phyloP scores from a whole-genome alignment of 2,888 invertebrate species.

The Cantharis rufa region DNA sequence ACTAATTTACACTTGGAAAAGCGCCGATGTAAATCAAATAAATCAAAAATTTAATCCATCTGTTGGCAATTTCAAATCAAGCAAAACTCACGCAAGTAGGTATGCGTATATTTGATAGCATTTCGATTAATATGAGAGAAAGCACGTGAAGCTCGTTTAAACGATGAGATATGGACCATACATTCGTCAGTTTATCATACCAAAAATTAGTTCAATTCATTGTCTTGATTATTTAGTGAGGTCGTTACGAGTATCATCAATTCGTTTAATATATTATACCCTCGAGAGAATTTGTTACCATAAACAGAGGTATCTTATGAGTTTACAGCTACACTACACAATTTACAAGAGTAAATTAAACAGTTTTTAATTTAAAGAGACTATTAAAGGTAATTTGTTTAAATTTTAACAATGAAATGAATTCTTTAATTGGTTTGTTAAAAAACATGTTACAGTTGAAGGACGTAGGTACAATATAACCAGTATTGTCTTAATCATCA shows the following conservation, averaged over 20 bases:
- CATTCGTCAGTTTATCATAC: conserved; percentile 45
- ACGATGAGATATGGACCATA: conserved; percentile 46
- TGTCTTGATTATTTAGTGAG: conserved; percentile 43
- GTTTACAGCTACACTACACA: background rate
- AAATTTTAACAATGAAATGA: background rate
- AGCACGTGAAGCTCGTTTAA: conserved; percentile 50
- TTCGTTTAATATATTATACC: conserved; percentile 2
- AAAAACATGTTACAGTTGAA: background rate
- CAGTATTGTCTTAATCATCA: background rate
- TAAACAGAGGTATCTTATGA: background rate
- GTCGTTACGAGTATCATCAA: conserved; percentile 8
- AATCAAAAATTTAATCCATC: conserved; percentile 3
- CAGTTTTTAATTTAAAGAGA: background rate
- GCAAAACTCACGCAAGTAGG: conserved; percentile 36
- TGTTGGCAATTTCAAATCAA: conserved; percentile 20
- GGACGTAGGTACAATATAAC: background rate
- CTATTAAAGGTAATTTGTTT: background rate
- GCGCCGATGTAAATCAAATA: background rate
- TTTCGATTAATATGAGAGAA: conserved; percentile 53
- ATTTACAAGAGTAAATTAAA: background rate
- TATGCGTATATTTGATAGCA: conserved; percentile 43
- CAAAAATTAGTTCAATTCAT: conserved; percentile 46
- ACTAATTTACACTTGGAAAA: background rate
- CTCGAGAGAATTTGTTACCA: background rate
- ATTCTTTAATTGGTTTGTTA: background rate